phyloP scores from a whole-genome alignment of 2,888 invertebrate genomes.

The Kuschelorhynchus macadamiae region DNA sequence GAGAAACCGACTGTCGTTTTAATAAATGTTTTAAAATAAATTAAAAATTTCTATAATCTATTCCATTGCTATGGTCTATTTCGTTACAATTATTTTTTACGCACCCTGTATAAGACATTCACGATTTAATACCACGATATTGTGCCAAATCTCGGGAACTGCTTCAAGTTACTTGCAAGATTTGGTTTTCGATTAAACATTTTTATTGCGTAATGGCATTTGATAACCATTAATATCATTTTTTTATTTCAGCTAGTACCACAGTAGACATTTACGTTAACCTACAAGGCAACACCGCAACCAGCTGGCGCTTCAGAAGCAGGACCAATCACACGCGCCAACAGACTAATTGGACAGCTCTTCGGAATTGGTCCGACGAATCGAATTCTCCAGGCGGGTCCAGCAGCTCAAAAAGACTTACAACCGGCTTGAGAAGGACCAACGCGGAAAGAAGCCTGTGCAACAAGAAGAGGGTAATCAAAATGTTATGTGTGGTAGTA shows the following conservation, averaged over 20 bases:
- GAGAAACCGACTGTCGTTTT: no score
- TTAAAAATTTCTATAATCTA: no score
- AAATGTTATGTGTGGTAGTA: slow-evolving; percentile 79
- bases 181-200: no score
- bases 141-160: no score
- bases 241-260: slow-evolving; percentile 63
- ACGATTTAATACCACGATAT: no score
- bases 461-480: slow-evolving; percentile 71
- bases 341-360: slow-evolving; percentile 33
- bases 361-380: slow-evolving; percentile 43
- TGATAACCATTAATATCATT: no score
- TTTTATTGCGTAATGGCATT: no score
- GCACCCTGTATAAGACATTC: no score
- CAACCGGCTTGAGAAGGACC: slow-evolving; percentile 63
- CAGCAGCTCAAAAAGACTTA: slow-evolving; percentile 55
- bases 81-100: no score
- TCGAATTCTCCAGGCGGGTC: slow-evolving; percentile 58
- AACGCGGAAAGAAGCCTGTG: slow-evolving; percentile 70
- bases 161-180: no score
- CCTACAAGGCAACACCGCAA: slow-evolving; percentile 65
- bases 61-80: no score
- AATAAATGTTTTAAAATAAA: no score
- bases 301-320: slow-evolving; percentile 61
- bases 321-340: slow-evolving; percentile 20
- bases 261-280: slow-evolving; percentile 69